Evolutionary conservation across 2,113 vertebrate species (phyloP).

Genomic region (Electrona antarctica): DNA sequence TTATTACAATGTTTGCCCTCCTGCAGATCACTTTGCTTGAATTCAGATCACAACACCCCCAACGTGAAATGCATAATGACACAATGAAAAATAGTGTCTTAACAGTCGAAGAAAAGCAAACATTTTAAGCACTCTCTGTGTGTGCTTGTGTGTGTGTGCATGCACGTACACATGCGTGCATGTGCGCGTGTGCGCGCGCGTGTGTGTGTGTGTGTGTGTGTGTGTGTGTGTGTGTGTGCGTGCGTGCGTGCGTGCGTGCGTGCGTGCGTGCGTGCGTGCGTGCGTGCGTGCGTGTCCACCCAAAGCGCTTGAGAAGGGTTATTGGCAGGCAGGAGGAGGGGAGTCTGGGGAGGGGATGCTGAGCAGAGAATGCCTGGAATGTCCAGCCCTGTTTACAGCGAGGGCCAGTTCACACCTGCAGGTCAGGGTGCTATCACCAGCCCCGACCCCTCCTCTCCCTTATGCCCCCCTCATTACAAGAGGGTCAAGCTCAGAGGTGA

Average conservation of each 20-base stretch:
- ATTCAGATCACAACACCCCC: slow-evolving; percentile 37
- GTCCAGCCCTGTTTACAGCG: slow-evolving; percentile 81
- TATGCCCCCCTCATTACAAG: slow-evolving; percentile 81
- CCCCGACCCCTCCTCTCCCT: slow-evolving; percentile 64
- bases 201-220: slow-evolving; percentile 24
- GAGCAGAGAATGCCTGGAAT: slow-evolving; percentile 82
- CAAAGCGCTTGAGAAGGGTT: slow-evolving; percentile 64
- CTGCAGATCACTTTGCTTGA: slow-evolving; percentile 46
- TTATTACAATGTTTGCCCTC: slow-evolving; percentile 56
- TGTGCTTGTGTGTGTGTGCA: too few species aligned
- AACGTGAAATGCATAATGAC: slow-evolving; percentile 33
- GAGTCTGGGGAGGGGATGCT: slow-evolving; percentile 77
- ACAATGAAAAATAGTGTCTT: slow-evolving; percentile 39
- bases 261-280: slow-evolving; percentile 18
- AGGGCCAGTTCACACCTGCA: slow-evolving; percentile 83
- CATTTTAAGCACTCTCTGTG: too few species aligned
- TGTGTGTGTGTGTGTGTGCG: slow-evolving; percentile 20
- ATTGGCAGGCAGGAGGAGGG: slow-evolving; percentile 69
- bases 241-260: slow-evolving; percentile 22
- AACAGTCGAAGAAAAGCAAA: slow-evolving; percentile 48
- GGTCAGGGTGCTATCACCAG: slow-evolving; percentile 84
- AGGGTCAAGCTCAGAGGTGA: slow-evolving; percentile 84
- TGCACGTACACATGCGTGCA: too few species aligned
- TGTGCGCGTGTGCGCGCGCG: slow-evolving; percentile 66
- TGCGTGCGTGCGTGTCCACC: slow-evolving; percentile 61